These are phyloP conservation scores for Oasisia sp. DNA, from an alignment of 2,888 invertebrate species.

Conservation along the genomic window DNA sequence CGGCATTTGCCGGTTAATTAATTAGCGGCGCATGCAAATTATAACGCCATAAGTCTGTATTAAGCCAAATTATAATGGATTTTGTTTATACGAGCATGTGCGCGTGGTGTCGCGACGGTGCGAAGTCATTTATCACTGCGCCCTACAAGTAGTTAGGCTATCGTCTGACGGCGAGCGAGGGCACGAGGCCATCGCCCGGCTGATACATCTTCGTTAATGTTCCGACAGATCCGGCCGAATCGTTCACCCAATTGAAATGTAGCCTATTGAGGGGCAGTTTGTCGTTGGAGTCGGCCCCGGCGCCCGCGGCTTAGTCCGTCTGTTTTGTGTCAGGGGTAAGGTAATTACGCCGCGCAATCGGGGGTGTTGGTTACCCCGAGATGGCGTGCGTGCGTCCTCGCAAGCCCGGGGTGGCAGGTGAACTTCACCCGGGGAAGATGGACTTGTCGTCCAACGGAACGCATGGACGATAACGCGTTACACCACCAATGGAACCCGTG, in stretches of 20 bases:
- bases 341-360: not conserved
- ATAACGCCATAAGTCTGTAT: conserved; percentile 2
- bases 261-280: conserved; percentile 1
- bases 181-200: not conserved
- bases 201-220: conserved; percentile 17
- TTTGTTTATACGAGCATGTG: conserved; percentile 17
- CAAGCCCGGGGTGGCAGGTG: not conserved
- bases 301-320: not conserved
- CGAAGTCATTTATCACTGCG: conserved; percentile 6
- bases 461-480: too few species aligned
- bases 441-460: too few species aligned
- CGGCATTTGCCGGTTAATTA: not conserved
- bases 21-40: conserved; percentile 4
- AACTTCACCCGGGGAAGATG: not conserved
- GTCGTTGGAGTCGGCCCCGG: not conserved
- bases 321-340: not conserved
- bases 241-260: conserved; percentile 12
- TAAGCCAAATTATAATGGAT: conserved; percentile 1
- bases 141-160: conserved; percentile 12
- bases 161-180: not conserved
- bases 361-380: conserved; percentile 3
- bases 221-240: conserved; percentile 5
- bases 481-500: too few species aligned
- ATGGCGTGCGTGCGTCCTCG: not conserved
- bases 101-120: not conserved